Base-by-base conservation (phyloP, 2,888 invertebrate species). In the Protonemura montana region DNA sequence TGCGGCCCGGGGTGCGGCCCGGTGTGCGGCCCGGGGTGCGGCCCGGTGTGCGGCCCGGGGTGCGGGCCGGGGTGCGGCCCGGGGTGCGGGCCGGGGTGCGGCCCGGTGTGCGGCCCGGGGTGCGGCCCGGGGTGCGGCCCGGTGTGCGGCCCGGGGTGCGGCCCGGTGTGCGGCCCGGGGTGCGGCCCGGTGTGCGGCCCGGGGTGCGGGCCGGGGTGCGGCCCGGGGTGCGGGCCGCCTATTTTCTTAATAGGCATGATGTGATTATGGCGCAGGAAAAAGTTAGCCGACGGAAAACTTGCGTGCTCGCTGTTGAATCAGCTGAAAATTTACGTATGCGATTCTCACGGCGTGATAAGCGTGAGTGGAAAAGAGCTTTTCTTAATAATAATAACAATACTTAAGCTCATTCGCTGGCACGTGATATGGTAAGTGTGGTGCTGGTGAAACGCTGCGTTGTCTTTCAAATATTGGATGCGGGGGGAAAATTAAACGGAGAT, bases 351-450 rank as follows among this genome's bases (percentile, higher is more conserved):
- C 59, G 59, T 21, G 59, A 59, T 59, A 59, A 59, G 59, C 59
- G 59, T 59, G 59, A 59, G 59, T 59, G 59, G 59, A 10, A 59
- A 59, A 59, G 59, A 59, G 59, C 59, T 59, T 59, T 59, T 59
- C 59, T 59, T 59, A 59, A 59, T 59, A 59, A 59, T 59, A 59
- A 59, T 59, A 59, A 59, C 59, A 59, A 59, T 59, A 59, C 59
- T 59, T 59, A 21, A 59, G 59, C 59, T 10, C 59, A 21, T 59
- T 35, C 21, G 59, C 16, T 21, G 59, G 59, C 59, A 59, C 59
- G 59, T 59, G 59, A 59, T 59, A 59, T 59, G 13, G 13, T 16
- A 59, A 59, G 59, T 21, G 59, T 2, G 21, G 59, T 2, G 59
- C 16, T 2, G 21, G 59, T 2, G 59, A 59, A 59, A 59, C 21